Conservation (phyloP, 2,888 invertebrate genomes). For the Limenitis camilla region DNA sequence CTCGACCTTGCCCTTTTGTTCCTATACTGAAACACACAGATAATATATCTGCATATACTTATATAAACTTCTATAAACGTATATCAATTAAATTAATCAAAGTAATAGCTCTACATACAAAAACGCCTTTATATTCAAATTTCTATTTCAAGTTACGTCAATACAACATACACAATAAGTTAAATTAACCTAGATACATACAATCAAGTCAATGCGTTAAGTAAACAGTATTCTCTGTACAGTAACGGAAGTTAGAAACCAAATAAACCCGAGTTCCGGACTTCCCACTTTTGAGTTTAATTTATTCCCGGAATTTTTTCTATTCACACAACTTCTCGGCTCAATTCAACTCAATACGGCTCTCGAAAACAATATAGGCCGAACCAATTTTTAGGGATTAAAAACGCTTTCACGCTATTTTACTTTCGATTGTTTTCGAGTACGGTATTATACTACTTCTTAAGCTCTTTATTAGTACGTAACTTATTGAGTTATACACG, state of each 20-base stretch:
- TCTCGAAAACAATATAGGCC: slow-evolving; percentile 35
- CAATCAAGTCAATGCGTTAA: slow-evolving; percentile 16
- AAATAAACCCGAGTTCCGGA: slow-evolving; percentile 13
- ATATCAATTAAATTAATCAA: too few species aligned
- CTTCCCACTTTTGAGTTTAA: slow-evolving; percentile 6
- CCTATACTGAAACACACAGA: too few species aligned
- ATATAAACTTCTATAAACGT: too few species aligned
- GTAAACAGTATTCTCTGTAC: slow-evolving; percentile 25
- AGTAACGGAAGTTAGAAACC: slow-evolving; percentile 25
- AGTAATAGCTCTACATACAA: too few species aligned
- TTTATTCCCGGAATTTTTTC: slow-evolving; percentile 42
- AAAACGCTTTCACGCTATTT: slow-evolving; percentile 4
- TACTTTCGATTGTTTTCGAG: slow-evolving; percentile 12
- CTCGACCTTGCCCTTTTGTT: background rate
- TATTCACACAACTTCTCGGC: slow-evolving; percentile 47
- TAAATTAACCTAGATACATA: slow-evolving; percentile 9
- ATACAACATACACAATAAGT: background rate
- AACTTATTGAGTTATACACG: too few species aligned
- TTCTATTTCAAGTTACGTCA: too few species aligned
- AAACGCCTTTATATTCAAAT: too few species aligned
- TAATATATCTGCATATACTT: too few species aligned
- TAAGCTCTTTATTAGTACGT: too few species aligned
- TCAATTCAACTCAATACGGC: slow-evolving; percentile 46
- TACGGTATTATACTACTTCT: background rate
- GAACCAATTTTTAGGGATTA: slow-evolving; percentile 22